A percentile compares a stretch with the other conserved stretches of the same genome.
These are phyloP conservation scores for Drosophila mettleri DNA, from an alignment of 2,888 invertebrate genomes.

Conservation along the genomic window DNA sequence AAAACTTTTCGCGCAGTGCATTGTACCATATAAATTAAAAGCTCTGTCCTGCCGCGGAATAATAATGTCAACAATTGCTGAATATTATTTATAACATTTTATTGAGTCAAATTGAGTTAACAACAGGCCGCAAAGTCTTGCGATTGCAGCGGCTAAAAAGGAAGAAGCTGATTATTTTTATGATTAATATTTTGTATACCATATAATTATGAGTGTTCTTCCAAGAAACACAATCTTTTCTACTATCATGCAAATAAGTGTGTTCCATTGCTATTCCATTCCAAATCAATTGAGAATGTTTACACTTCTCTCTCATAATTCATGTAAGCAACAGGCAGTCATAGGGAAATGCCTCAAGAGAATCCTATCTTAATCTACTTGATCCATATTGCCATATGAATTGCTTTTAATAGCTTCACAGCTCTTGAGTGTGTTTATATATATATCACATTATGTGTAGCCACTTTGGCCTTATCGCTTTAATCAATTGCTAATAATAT, in stretches of 20 bases:
- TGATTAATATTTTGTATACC: slow-evolving; percentile 7
- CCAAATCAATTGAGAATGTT: too few species aligned
- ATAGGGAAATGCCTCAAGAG: not conserved
- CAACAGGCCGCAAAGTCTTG: slow-evolving; percentile 23
- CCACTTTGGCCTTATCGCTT: slow-evolving; percentile 21
- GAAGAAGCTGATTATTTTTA: slow-evolving; percentile 1
- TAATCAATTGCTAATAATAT: slow-evolving; percentile 1
- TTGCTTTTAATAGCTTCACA: slow-evolving; percentile 3
- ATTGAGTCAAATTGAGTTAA: slow-evolving; percentile 40
- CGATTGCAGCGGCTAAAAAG: slow-evolving; percentile 4
- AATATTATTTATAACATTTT: slow-evolving; percentile 58
- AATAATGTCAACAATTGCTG: slow-evolving; percentile 21
- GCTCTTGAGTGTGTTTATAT: not conserved
- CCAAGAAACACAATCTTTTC: not conserved
- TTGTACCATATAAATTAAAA: slow-evolving; percentile 10
- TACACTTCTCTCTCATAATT: not conserved
- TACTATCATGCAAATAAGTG: slow-evolving; percentile 4
- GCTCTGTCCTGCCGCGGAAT: slow-evolving; percentile 24
- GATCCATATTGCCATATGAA: not conserved
- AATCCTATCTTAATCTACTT: slow-evolving; percentile 18
- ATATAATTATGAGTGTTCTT: not conserved
- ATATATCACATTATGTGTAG: slow-evolving; percentile 1
- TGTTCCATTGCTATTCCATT: too few species aligned
- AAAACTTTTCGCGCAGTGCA: slow-evolving; percentile 20
- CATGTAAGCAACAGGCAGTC: not conserved